A percentile compares a stretch with the other conserved stretches of the same genome.
Evolutionary conservation across 2,888 invertebrate species (phyloP).

Genomic region (Chymomyza caudatula): DNA sequence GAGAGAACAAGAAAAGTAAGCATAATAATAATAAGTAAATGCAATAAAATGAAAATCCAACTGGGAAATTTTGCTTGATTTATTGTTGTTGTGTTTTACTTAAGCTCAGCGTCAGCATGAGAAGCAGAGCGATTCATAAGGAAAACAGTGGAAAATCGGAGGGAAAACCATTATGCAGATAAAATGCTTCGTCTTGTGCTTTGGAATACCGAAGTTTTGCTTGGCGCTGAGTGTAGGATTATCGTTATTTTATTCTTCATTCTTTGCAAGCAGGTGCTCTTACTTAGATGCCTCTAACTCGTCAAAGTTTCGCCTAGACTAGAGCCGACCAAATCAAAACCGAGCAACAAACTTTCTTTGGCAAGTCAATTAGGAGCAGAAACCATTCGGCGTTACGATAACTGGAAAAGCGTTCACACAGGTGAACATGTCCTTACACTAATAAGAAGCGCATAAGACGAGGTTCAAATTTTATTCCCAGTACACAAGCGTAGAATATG

Average conservation of each 20-base stretch:
- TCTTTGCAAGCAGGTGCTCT: background rate
- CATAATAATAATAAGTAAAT: constrained; percentile 68
- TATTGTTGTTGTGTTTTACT: constrained; percentile 53
- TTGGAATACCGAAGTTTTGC: constrained; percentile 1
- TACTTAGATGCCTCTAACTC: background rate
- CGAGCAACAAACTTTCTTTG: background rate
- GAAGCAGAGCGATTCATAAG: constrained; percentile 4
- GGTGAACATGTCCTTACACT: background rate
- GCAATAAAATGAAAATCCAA: constrained; percentile 72
- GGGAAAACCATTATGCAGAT: constrained; percentile 53
- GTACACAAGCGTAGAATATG: background rate
- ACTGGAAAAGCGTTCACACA: background rate
- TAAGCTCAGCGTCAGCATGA: constrained; percentile 18
- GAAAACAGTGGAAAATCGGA: constrained; percentile 14
- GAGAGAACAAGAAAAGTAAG: constrained; percentile 16
- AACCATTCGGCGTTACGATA: background rate
- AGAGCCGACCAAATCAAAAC: background rate
- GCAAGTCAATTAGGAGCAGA: background rate
- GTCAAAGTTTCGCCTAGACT: constrained; percentile 1
- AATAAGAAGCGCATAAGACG: background rate
- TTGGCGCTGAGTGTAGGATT: background rate
- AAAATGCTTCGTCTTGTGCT: constrained; percentile 24
- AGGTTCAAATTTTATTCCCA: background rate
- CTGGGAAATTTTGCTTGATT: constrained; percentile 72
- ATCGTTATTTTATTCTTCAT: background rate